Evolutionary conservation across 2,888 invertebrate species (phyloP).

Genomic region (Hyposoter dolosus): DNA sequence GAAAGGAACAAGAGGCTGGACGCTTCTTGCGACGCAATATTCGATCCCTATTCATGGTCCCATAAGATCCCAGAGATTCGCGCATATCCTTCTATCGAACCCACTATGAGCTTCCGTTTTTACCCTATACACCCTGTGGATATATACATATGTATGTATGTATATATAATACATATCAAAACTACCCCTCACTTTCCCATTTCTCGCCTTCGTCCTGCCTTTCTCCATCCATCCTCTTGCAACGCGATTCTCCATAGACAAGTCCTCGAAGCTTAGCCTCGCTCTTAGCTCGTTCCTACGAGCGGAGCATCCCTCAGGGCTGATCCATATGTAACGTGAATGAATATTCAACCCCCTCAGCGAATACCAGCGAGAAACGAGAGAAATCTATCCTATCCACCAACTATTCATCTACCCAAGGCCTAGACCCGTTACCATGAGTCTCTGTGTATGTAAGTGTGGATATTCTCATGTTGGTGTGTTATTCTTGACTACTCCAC

Average conservation of each 20-base stretch:
- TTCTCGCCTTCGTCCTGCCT: constrained; percentile 47
- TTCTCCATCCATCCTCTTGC: constrained; percentile 38
- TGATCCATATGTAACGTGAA: constrained; percentile 85
- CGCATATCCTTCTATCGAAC: constrained; percentile 50
- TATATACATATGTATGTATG: background rate
- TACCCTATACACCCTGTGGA: background rate
- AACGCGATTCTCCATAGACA: constrained; percentile 24
- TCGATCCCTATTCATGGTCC: constrained; percentile 48
- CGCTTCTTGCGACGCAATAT: constrained; percentile 68
- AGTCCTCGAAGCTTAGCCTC: constrained; percentile 48
- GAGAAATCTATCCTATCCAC: constrained; percentile 53
- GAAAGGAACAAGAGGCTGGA: constrained; percentile 69
- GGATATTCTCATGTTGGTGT: background rate
- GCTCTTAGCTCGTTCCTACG: constrained; percentile 68
- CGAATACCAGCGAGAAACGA: constrained; percentile 71
- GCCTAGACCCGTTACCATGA: constrained; percentile 3
- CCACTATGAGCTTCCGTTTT: constrained; percentile 45
- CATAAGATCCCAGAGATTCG: constrained; percentile 44
- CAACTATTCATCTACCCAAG: constrained; percentile 46
- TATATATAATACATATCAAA: background rate
- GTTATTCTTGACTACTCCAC: constrained; percentile 36
- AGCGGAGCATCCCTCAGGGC: constrained; percentile 75
- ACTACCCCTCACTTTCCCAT: constrained; percentile 39
- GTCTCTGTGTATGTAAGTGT: constrained; percentile 20
- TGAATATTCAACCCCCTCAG: constrained; percentile 83